Evolutionary conservation across 2,888 invertebrate genomes (phyloP), one percentile per base, ranked within the genome.

Genomic region (Latrodectus hesperus): DNA sequence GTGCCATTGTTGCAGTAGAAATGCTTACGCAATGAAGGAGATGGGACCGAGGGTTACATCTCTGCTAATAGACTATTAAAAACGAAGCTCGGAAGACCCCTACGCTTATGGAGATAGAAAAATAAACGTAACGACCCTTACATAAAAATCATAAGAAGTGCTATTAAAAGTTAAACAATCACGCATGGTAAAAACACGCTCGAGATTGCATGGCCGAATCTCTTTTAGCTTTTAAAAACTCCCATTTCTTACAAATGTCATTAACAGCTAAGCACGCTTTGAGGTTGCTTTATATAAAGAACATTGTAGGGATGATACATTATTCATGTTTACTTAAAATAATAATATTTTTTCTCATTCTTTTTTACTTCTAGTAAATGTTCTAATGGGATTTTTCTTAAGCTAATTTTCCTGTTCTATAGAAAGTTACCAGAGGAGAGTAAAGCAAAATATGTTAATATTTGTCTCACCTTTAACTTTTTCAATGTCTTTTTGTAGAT

Each of bases 141-240:
- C 79, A 85, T 79, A 79, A 79, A 77, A 81, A 81, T 81, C 86
- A 77, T 81, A 81, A 84, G 81, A 81, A 77, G 73, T 80, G 75
- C 85, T 79, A 86, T 86, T 86, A 87, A 82, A 82, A 81, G 81
- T 81, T 87, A 87, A 87, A 77, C 86, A 87, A 87, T 87, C 86
- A 87, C 86, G 86, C 72, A 76, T 38, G 10, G 11, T 10, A 55
- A 52, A 49, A 60, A 49, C 84, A 64, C 65, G 55, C 78, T 67
- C 75, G 38, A 68, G 77, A 78, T 84, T 84, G 84, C 84, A 84
- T 77, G 84, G 84, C 4, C 38, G 52, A 79, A 84, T 73, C 84
- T 73, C 68, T 84, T 85, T 79, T 77, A 84, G 84, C 84, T 84
- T 84, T 84, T 71, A 84, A 85, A 60, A 80, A 79, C 73, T n/a